Evolutionary conservation across 2,888 invertebrate genomes (phyloP), one percentile per base, ranked within the genome.

Genomic region (Podotricha telesiphe): DNA sequence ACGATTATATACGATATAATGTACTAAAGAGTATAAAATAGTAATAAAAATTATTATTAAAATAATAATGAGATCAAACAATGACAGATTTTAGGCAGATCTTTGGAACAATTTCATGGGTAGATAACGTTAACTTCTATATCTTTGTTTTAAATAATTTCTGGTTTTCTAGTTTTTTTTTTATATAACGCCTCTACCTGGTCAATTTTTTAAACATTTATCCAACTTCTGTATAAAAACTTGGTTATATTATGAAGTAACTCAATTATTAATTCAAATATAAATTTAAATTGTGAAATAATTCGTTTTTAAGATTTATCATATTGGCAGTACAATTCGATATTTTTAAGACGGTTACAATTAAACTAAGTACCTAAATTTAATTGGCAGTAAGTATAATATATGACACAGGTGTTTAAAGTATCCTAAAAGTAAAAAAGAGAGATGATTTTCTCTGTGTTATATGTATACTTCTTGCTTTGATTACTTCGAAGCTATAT

Each of bases 11-110:
- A n/a, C n/a, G n/a, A n/a, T n/a, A 37, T 17, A 64, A 61, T 69
- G 69, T 50, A 20, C 73, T 69, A 69, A 64, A 69, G 80, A 78
- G 80, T 85, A 82, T 86, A 88, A 86, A 89, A 89, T 89, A 91
- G 89, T 28, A 28, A 17, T 28, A 53, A 55, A 91, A 88, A 86
- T 87, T 89, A 86, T 85, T 80, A 87, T 86, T 87, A 89, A 79
- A 87, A 86, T 87, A 87, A 86, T 89, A 89, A 92, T 93, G 93
- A 93, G 93, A 93, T 93, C 93, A 93, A 89, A 90, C 89, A 86
- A 90, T 91, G 86, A 87, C 85, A 88, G 87, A 85, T 92, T 90
- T 93, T 93, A 90, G 93, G 92, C 89, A 91, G 93, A 90, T 89
- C 93, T 93, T 93, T 93, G 93, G 93, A 92, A 91, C 91, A 92